Conservation (phyloP, 2,888 invertebrate genomes). For the Oxyscelio sp. region DNA sequence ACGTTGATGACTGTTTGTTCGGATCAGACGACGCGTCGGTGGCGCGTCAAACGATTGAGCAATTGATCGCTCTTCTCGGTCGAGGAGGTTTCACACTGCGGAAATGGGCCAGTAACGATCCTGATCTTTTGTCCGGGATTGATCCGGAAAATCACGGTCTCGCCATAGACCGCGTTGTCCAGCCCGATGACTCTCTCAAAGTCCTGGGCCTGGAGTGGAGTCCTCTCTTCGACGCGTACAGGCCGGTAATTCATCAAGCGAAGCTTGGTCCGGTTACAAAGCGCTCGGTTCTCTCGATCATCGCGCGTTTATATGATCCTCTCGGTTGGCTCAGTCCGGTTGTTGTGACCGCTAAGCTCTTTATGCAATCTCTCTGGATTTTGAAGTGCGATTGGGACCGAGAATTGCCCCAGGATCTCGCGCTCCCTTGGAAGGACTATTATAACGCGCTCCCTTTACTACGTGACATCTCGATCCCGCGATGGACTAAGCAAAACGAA, state of each 20-base stretch:
- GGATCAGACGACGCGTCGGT: not conserved
- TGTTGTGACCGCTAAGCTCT: conserved; percentile 27
- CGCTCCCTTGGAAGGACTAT: not conserved
- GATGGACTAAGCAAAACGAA: not conserved
- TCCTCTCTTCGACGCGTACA: not conserved
- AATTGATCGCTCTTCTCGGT: not conserved
- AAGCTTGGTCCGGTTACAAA: not conserved
- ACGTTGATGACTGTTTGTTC: conserved; percentile 40
- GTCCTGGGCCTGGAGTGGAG: not conserved
- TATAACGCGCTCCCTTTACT: conserved; percentile 42
- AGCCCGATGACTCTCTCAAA: not conserved
- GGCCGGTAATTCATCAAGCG: not conserved
- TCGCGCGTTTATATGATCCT: conserved; percentile 22
- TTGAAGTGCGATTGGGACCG: conserved; percentile 17
- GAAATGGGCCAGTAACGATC: conserved; percentile 16
- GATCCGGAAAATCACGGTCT: not conserved
- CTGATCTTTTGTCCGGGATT: not conserved
- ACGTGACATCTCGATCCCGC: conserved; percentile 45
- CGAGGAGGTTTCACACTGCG: not conserved
- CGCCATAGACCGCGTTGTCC: not conserved
- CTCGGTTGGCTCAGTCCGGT: too few relatives aligned
- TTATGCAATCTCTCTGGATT: conserved; percentile 45
- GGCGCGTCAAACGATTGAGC: not conserved
- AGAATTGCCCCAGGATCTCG: not conserved
- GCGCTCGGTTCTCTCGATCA: not conserved